Evolutionary conservation across 2,797 vertebrate species (phyloP), one percentile per base, ranked within the genome.

Genomic region (Kryptopterus vitreolus): DNA sequence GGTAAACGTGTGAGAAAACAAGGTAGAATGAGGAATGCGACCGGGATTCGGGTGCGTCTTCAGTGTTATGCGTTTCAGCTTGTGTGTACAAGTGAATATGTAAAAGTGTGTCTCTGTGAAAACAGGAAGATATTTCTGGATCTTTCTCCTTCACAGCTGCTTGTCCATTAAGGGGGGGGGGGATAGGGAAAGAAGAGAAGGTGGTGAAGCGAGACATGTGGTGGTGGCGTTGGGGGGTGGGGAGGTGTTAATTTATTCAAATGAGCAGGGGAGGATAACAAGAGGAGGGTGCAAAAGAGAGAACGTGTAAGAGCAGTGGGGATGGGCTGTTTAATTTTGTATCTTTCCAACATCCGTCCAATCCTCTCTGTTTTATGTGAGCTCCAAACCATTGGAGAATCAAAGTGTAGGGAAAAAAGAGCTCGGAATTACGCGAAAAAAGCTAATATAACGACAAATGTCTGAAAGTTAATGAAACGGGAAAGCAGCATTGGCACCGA

Each of bases 161-260:
- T 65, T 79, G 77, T 83, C 77, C 71, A 76, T 59, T 71, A 43
- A 82, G 62, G 80, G 83, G 76, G 63, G 82, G 82, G 24, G 65
- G 63, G 76, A 79, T 55, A 9, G n/a, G 75, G 74, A 66, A 78
- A 83, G 66, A 76, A 58, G 77, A 76, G 81, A 81, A 79, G 86
- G 87, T 86, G 85, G 78, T 78, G 24, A 76, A 82, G 85, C 74
- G 78, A 89, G 89, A 91, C 87, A 91, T 92, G 85, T 89, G 89
- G 85, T 89, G 87, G 91, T 92, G 92, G 52, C 86, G 90, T 91
- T 85, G 88, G 88, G 84, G 57, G 57, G 15, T 20, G 33, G 72
- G n/a, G 53, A 89, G 86, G 91, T 93, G 93, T 91, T 94, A 93
- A 94, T 94, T 93, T 93, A 94, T 94, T 94, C 90, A 93, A 93